These are phyloP conservation scores for Hipparchia sbordonii DNA, from an alignment of 2,888 invertebrate species.

Conservation along the genomic window DNA sequence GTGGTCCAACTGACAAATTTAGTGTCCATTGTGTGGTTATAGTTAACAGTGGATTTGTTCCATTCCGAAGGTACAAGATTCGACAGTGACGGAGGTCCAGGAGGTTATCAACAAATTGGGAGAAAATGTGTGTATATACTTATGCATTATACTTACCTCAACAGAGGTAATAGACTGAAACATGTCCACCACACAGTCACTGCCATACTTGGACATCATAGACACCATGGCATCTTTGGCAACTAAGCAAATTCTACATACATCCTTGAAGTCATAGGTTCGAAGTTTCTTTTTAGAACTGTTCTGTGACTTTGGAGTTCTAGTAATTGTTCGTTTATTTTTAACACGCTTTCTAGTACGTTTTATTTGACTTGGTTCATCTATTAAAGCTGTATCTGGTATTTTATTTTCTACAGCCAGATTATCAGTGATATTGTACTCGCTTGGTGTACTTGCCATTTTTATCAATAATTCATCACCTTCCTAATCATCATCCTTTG, in stretches of 20 bases:
- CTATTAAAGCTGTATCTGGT: neutral
- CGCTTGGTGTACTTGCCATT: neutral
- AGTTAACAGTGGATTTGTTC: too few species aligned
- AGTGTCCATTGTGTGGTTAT: too few species aligned
- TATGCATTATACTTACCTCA: conserved; percentile 52
- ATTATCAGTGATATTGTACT: neutral
- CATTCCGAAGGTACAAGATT: too few species aligned
- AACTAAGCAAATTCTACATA: conserved; percentile 75
- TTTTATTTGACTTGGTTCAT: neutral
- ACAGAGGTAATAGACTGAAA: conserved; percentile 60
- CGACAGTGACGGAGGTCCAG: too few species aligned
- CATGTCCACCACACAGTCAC: conserved; percentile 59
- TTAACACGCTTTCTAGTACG: neutral
- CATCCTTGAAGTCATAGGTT: neutral
- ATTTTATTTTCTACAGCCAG: neutral
- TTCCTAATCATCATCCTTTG: neutral
- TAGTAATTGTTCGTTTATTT: neutral
- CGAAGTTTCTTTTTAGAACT: neutral
- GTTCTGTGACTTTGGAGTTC: neutral
- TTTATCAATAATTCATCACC: neutral
- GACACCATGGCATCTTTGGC: conserved; percentile 59
- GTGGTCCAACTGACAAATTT: too few species aligned
- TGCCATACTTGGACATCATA: conserved; percentile 54
- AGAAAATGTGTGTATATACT: too few species aligned
- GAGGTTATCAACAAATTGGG: too few species aligned